These are phyloP conservation scores for Euleptes europaea DNA, from an alignment of 2,113 vertebrate species.

Conservation along the genomic window DNA sequence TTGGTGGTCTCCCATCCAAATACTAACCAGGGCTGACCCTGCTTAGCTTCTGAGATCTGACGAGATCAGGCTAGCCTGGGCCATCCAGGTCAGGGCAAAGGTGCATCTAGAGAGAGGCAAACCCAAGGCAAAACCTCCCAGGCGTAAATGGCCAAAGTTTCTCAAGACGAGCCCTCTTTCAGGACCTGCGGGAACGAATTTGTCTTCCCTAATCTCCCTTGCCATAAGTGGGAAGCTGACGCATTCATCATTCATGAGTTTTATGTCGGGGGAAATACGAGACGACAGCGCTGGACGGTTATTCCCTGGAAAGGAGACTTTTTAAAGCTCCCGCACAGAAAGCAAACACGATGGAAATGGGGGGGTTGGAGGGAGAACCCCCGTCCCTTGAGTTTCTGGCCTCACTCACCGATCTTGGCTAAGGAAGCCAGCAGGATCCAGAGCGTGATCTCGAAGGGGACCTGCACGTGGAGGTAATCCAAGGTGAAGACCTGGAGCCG, in stretches of 20 bases:
- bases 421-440: conserved; percentile 95
- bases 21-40: no score
- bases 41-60: no score
- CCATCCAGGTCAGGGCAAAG: no score
- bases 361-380: no score
- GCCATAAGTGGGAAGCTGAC: neutral
- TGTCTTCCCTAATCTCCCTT: neutral
- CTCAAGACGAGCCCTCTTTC: neutral
- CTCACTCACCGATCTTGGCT: conserved; percentile 93
- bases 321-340: neutral
- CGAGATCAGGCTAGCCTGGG: no score
- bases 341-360: neutral
- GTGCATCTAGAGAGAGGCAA: no score
- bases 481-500: conserved; percentile 86
- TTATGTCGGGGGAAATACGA: neutral
- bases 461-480: conserved; percentile 90
- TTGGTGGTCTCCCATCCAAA: no score
- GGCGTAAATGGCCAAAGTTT: no score
- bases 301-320: neutral
- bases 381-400: neutral
- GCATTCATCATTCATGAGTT: neutral
- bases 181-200: neutral
- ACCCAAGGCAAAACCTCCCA: no score
- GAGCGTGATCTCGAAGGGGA: conserved; percentile 96
- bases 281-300: neutral